A percentile compares a stretch with the other conserved stretches of the same genome.
phyloP scores from a whole-genome alignment of 2,113 vertebrate species.

The Rousettus leschenaultii region DNA sequence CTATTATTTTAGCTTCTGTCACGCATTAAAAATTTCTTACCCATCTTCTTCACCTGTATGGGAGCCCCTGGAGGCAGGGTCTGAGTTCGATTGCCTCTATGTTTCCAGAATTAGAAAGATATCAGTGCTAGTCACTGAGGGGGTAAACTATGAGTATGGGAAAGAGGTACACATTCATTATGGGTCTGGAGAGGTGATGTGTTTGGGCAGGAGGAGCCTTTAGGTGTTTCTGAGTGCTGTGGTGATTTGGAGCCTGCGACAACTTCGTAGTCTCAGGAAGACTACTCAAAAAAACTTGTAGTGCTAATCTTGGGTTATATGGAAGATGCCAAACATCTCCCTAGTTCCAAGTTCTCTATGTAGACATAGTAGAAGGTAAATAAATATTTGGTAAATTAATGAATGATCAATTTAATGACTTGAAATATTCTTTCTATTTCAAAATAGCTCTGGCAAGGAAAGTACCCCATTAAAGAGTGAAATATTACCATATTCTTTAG shows the following conservation, averaged over 20 bases:
- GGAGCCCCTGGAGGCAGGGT: not conserved
- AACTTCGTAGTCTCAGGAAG: not conserved
- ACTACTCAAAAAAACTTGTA: not conserved
- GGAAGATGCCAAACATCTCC: not conserved
- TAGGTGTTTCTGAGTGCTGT: not conserved
- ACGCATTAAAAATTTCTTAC: not conserved
- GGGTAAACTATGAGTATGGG: not conserved
- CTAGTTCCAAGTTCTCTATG: not conserved
- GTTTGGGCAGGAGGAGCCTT: not conserved
- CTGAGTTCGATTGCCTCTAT: not conserved
- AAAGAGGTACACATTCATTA: too few species aligned
- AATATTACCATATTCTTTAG: not conserved
- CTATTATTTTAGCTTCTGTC: not conserved
- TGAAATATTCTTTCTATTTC: constrained; percentile 11
- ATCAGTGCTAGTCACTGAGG: not conserved
- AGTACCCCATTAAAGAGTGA: not conserved
- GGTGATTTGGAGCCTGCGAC: not conserved
- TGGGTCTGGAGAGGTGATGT: not conserved
- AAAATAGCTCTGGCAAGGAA: not conserved
- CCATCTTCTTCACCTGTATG: not conserved
- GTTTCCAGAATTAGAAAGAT: not conserved
- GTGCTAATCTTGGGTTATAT: not conserved
- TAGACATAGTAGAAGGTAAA: not conserved
- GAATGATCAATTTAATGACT: not conserved
- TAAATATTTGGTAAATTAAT: not conserved